A percentile compares a stretch with the other conserved stretches of the same genome.
These are phyloP conservation scores for Drosophila pachea DNA, from an alignment of 1,140 invertebrate genomes.

Conservation along the genomic window DNA sequence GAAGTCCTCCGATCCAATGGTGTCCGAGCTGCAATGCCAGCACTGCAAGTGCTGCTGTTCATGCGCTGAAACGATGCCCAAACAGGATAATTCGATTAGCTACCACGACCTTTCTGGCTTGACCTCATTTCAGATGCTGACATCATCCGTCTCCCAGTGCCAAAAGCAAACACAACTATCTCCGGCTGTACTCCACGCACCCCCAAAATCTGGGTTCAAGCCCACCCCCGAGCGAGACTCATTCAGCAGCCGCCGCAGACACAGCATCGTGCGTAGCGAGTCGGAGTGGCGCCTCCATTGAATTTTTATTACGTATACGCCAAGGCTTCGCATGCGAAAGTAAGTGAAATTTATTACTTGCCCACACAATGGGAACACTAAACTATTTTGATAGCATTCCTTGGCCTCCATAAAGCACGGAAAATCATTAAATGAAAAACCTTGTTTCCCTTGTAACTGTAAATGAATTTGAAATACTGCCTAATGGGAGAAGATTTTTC, in stretches of 20 bases:
- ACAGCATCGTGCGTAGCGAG: conserved; percentile 37
- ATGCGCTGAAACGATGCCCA: conserved; percentile 31
- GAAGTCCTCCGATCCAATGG: conserved; percentile 68
- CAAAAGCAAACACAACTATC: conserved; percentile 20
- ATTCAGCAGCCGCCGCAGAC: conserved; percentile 24
- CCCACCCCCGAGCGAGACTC: conserved; percentile 9
- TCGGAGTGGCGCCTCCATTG: conserved; percentile 50
- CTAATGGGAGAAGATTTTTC: background rate
- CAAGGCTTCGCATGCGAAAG: conserved; percentile 16
- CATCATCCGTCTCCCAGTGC: conserved; percentile 48
- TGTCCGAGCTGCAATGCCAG: conserved; percentile 77
- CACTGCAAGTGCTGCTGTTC: conserved; percentile 61
- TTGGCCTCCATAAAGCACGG: background rate
- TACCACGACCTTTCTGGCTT: conserved; percentile 20
- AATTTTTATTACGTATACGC: conserved; percentile 62
- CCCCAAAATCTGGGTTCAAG: background rate
- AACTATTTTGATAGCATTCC: conserved; percentile 6
- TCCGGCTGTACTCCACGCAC: conserved; percentile 11
- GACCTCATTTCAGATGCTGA: conserved; percentile 43
- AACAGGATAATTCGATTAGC: conserved; percentile 5
- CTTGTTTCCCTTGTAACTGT: background rate
- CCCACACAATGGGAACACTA: conserved; percentile 1
- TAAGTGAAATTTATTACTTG: conserved; percentile 7
- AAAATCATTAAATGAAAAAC: conserved; percentile 8
- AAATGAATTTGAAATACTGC: background rate